Conservation (phyloP, 2,888 invertebrate species). For the Pollenia angustigena region DNA sequence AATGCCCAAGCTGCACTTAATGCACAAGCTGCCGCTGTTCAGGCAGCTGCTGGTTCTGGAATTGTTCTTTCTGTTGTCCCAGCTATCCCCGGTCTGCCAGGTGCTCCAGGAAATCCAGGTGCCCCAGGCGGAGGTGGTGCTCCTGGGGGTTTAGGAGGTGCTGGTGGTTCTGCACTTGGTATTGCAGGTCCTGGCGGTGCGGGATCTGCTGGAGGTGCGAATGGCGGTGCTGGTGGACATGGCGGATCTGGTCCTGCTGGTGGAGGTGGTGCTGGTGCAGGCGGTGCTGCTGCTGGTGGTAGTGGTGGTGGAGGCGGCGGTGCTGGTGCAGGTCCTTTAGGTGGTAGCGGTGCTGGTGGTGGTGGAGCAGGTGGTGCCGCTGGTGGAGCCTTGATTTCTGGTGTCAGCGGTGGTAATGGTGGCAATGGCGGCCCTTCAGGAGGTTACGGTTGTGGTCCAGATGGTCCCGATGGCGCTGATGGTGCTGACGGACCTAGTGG, state of each 20-base stretch:
- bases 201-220: slow-evolving; percentile 58
- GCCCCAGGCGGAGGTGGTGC: slow-evolving; percentile 50
- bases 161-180: slow-evolving; percentile 48
- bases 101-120: slow-evolving; percentile 28
- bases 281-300: slow-evolving; percentile 76
- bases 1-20: slow-evolving; percentile 46
- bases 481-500: slow-evolving; percentile 79
- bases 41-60: slow-evolving; percentile 72
- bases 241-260: slow-evolving; percentile 65
- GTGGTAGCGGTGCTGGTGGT: slow-evolving; percentile 72
- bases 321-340: slow-evolving; percentile 67
- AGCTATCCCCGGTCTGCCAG: slow-evolving; percentile 48
- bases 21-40: slow-evolving; percentile 72
- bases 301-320: slow-evolving; percentile 76
- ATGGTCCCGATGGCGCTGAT: slow-evolving; percentile 78
- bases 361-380: slow-evolving; percentile 78
- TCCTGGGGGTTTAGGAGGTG: slow-evolving; percentile 65
- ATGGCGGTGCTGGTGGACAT: slow-evolving; percentile 60
- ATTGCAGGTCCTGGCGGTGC: slow-evolving; percentile 53
- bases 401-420: slow-evolving; percentile 78
- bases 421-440: slow-evolving; percentile 78
- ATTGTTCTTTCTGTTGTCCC: slow-evolving; percentile 48
- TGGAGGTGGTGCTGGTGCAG: slow-evolving; percentile 74
- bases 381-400: slow-evolving; percentile 74
- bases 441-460: slow-evolving; percentile 77